A percentile compares a stretch with the other conserved stretches of the same genome.
These are phyloP conservation scores for Styela clava DNA, from an alignment of 23 tunicate genomes.

Conservation along the genomic window DNA sequence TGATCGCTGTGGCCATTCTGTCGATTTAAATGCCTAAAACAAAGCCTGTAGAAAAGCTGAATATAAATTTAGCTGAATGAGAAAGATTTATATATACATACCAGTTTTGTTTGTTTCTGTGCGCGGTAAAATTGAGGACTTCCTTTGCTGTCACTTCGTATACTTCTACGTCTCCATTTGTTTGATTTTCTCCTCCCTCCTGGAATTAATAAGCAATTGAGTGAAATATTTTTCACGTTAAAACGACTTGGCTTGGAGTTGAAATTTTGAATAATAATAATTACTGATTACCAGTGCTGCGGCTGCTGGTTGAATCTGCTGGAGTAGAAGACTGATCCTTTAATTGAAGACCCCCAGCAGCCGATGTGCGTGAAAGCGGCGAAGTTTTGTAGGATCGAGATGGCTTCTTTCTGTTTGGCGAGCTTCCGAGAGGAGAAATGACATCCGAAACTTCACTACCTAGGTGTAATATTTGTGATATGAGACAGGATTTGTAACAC, in stretches of 20 bases:
- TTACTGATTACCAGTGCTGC: background rate
- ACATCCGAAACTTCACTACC: background rate
- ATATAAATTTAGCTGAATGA: too few relatives aligned
- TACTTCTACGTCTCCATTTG: conserved; percentile 30
- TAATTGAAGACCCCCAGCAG: background rate
- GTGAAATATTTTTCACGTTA: conserved; percentile 21
- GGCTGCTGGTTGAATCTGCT: conserved; percentile 8
- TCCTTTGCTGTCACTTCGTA: conserved; percentile 44
- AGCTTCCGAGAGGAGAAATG: background rate
- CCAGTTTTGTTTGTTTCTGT: conserved; percentile 39
- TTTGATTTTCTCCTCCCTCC: conserved; percentile 43
- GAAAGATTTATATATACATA: conserved; percentile 30
- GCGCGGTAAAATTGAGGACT: conserved; percentile 64
- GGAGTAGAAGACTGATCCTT: conserved; percentile 23
- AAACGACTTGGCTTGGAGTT: conserved; percentile 31
- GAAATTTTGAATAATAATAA: background rate
- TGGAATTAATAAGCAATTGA: too few relatives aligned
- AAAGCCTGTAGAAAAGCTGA: too few relatives aligned
- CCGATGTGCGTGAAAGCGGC: conserved; percentile 5
- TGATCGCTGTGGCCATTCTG: too few relatives aligned
- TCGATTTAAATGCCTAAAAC: too few relatives aligned
- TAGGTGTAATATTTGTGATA: background rate
- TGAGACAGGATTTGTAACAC: too few relatives aligned
- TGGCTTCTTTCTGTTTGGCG: conserved; percentile 11
- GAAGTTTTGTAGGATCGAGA: conserved; percentile 20